Evolutionary conservation across 1,140 invertebrate species (phyloP).

Genomic region (Ganaspis sp.): DNA sequence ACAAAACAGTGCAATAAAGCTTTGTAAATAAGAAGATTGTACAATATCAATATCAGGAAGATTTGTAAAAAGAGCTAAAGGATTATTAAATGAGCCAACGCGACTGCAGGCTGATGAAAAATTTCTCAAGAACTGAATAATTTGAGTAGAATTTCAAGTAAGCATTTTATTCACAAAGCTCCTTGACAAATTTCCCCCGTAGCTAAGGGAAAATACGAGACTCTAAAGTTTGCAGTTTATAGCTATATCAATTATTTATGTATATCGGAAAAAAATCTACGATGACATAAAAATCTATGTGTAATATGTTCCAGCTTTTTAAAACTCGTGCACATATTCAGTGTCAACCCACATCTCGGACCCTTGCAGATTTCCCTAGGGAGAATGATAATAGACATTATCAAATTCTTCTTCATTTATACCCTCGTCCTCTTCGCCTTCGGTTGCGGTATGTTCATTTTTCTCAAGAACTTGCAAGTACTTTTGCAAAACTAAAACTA

Average conservation of each 20-base stretch:
- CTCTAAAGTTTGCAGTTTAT: background rate
- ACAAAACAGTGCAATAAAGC: too few relatives aligned
- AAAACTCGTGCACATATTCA: conserved; percentile 96
- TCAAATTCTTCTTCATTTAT: conserved; percentile 96
- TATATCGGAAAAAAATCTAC: background rate
- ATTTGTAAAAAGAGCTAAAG: too few relatives aligned
- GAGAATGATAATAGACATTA: conserved; percentile 94
- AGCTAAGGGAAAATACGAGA: too few relatives aligned
- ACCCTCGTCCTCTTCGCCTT: conserved; percentile 93
- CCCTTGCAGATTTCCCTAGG: conserved; percentile 92
- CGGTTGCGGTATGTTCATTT: conserved; percentile 86
- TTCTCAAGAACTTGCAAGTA: background rate
- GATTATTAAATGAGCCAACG: too few relatives aligned
- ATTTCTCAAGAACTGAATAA: too few relatives aligned
- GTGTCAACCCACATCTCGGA: conserved; percentile 94
- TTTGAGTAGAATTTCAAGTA: too few relatives aligned
- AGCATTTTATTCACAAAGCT: too few relatives aligned
- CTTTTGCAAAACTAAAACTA: too few relatives aligned
- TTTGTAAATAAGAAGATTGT: too few relatives aligned
- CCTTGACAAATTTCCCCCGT: too few relatives aligned
- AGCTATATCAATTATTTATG: background rate
- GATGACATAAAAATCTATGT: background rate
- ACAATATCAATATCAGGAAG: too few relatives aligned
- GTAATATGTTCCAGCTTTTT: conserved; percentile 81
- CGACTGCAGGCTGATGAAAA: too few relatives aligned